Conservation (phyloP, 2,113 vertebrate species). For the Mus spicilegus region DNA sequence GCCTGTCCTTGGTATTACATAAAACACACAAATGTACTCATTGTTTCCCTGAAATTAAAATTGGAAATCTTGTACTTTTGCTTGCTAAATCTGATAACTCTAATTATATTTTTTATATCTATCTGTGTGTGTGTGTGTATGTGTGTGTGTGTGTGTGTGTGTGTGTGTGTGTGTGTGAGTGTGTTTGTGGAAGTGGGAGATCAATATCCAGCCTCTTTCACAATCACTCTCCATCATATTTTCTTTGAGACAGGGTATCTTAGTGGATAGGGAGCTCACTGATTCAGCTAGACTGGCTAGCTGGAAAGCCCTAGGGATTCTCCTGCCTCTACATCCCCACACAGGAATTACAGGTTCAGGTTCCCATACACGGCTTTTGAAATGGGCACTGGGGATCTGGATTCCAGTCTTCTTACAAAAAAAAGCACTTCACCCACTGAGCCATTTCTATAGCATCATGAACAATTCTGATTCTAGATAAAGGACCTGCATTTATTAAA, state of each 20-base stretch:
- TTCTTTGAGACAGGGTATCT: neutral
- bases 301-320: neutral
- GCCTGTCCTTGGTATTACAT: neutral
- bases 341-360: neutral
- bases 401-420: neutral
- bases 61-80: neutral
- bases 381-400: neutral
- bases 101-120: neutral
- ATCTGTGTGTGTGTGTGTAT: neutral
- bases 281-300: neutral
- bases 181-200: neutral
- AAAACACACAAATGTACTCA: neutral
- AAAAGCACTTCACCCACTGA: neutral
- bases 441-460: too few relatives aligned
- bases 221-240: neutral
- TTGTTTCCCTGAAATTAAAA: neutral
- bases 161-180: neutral
- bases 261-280: too few relatives aligned
- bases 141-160: neutral
- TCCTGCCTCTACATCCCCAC: neutral
- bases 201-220: neutral
- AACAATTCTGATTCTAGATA: neutral
- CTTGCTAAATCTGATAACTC: slow-evolving; percentile 5
- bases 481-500: neutral
- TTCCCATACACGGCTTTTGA: neutral